Conservation (phyloP, 2,888 invertebrate genomes). For the Parnassius apollo region DNA sequence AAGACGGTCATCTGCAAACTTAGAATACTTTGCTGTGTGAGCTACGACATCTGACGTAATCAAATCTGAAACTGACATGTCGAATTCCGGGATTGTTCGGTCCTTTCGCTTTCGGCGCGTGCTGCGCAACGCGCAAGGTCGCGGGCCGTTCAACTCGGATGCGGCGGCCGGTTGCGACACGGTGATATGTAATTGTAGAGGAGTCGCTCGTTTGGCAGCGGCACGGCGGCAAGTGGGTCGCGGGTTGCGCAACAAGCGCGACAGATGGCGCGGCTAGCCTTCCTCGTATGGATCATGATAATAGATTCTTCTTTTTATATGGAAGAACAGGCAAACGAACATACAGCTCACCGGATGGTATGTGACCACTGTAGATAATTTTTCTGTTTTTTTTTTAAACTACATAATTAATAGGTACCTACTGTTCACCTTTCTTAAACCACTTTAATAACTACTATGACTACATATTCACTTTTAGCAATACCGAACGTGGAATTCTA, state of each 20-base stretch:
- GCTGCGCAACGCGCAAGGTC: conserved; percentile 75
- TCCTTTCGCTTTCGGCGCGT: conserved; percentile 78
- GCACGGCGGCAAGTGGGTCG: conserved; percentile 72
- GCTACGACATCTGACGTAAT: not conserved
- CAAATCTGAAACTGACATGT: conserved; percentile 30
- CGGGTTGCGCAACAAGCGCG: conserved; percentile 69
- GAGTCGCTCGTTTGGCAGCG: conserved; percentile 78
- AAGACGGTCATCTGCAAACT: too few species aligned
- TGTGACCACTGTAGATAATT: too few species aligned
- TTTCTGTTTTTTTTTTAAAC: too few species aligned
- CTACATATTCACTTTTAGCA: too few species aligned
- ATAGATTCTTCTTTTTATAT: too few species aligned
- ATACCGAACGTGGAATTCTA: too few species aligned
- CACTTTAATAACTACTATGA: too few species aligned
- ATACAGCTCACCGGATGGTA: too few species aligned
- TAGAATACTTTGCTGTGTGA: too few species aligned
- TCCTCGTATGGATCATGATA: conserved; percentile 51
- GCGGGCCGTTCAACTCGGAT: conserved; percentile 81
- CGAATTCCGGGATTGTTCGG: conserved; percentile 56
- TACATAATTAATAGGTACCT: too few species aligned
- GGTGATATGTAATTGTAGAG: conserved; percentile 79
- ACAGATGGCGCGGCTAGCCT: conserved; percentile 74
- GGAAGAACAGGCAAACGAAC: too few species aligned
- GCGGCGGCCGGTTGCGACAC: conserved; percentile 77
- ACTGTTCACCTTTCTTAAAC: too few species aligned